Evolutionary conservation across 2,888 invertebrate species (phyloP), one percentile per base, ranked within the genome.

Genomic region (Syritta pipiens): DNA sequence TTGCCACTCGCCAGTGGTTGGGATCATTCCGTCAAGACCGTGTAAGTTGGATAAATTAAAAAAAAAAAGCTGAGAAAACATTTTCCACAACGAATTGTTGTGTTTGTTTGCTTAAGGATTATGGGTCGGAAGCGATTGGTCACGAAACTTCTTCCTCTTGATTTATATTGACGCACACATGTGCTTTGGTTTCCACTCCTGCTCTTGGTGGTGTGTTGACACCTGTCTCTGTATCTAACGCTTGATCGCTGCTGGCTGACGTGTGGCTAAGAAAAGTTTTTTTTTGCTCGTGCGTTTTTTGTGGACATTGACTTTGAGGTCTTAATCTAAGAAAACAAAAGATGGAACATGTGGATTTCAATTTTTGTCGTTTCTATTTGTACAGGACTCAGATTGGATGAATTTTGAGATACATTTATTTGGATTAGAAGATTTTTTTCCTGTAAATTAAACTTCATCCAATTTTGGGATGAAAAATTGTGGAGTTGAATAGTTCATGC

Each of bases 131-230:
- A 24, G 44, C 26, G 26, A 6, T 7, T 44, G 59, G 69, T 60
- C 60, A 69, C 51, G 69, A 37, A 60, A 69, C 44, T 53, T 51
- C 49, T 48, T 68, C 4, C 37, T 20, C 51, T 51, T 60, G 69
- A 69, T 60, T 60, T 51, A 69, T 69, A 53, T 60, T 69, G 51
- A 46, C 49, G 42, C 40, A 57, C 57, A n/a, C n/a, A n/a, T n/a
- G 57, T 68, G 49, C 30, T 40, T 30, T 57, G 57, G 14, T 46
- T 26, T 35, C 17, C 22, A 5, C 10, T n/a, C 40, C 30, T 57
- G 49, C 42, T 68, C 7, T 49, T 68, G 68, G n/a, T n/a, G n/a
- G n/a, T n/a, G 30, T 48, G 57, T 59, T 68, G 57, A 40, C 68
- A 59, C 57, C 57, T 68, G 68, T 68, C 57, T 10, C 22, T 59